Evolutionary conservation across 1,140 invertebrate genomes (phyloP), one percentile per base, ranked within the genome.

Genomic region (Archivesica marissinica): DNA sequence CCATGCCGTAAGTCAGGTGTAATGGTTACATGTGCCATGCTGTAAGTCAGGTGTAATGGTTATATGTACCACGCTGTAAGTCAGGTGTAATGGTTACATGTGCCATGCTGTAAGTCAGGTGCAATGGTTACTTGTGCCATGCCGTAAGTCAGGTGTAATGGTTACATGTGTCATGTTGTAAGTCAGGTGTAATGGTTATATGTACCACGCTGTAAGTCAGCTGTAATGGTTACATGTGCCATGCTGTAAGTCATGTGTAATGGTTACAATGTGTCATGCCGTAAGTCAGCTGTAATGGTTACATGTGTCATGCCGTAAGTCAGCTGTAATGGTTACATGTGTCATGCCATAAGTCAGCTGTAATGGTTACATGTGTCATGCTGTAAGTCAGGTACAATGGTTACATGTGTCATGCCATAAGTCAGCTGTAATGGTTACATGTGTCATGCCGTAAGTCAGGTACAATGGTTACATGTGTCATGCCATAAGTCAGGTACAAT

Each of bases 141-240:
- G 28, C 59, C 1, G 13, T 35, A 17, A 35, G 20, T 17, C 59
- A 64, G 59, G 30, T 64, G 59, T 64, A 64, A 35, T 64, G 30
- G n/a, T n/a, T n/a, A 17, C 23, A 6, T n/a, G n/a, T 52, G 17
- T 52, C 50, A n/a, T 11, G 28, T 33, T 1, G 13, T 35, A 17
- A 35, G 20, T 17, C 59, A 64, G 59, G 30, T 64, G 59, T 64
- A 64, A 35, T 64, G 30, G n/a, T n/a, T n/a, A n/a, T n/a, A n/a
- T n/a, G n/a, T 52, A 15, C 23, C 50, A n/a, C 4, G 28, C 59
- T 1, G 13, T 35, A 17, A 35, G 20, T 17, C 59, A 64, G 59
- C 13, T 64, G 59, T 64, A 64, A 35, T 64, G 30, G n/a, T n/a
- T n/a, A 17, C 23, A 6, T n/a, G n/a, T 52, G 17, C 23, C 50